These are phyloP conservation scores for Jordanella pulchra DNA, from an alignment of 2,797 vertebrate genomes.

Conservation along the genomic window DNA sequence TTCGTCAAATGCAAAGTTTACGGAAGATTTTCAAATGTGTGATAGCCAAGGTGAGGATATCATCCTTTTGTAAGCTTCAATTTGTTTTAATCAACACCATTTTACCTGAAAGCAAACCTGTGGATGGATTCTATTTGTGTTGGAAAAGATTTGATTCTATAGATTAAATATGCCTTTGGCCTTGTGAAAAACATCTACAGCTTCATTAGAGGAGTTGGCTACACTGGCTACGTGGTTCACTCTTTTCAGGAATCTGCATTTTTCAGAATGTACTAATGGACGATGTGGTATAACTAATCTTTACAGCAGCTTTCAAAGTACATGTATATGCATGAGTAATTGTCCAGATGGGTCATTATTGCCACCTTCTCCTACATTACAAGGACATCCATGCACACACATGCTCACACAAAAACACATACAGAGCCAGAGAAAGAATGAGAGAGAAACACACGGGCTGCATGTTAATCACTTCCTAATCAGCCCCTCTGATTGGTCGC, in stretches of 20 bases:
- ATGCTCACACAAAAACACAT: conserved; percentile 33
- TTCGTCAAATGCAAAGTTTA: neutral
- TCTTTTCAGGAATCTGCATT: neutral
- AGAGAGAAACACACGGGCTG: conserved; percentile 61
- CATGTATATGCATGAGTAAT: conserved; percentile 43
- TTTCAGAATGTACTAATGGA: conserved; percentile 1
- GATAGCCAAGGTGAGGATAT: neutral
- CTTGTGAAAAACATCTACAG: neutral
- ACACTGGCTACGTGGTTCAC: neutral
- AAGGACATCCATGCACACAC: conserved; percentile 59
- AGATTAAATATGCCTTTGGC: neutral
- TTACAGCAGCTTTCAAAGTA: conserved; percentile 29
- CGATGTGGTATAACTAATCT: conserved; percentile 15
- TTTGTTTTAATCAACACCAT: neutral
- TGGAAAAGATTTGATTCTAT: neutral
- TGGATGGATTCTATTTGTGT: no score
- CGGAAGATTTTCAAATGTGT: neutral
- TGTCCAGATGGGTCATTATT: conserved; percentile 80
- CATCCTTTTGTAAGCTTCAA: neutral
- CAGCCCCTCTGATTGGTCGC: conserved; percentile 80
- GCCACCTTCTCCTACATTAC: conserved; percentile 50
- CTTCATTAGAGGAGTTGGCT: neutral
- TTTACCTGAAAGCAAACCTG: neutral
- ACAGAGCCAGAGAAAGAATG: conserved; percentile 13
- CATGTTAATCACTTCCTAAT: conserved; percentile 85